Conservation (phyloP, 2,888 invertebrate species). For the Dicycla oo region DNA sequence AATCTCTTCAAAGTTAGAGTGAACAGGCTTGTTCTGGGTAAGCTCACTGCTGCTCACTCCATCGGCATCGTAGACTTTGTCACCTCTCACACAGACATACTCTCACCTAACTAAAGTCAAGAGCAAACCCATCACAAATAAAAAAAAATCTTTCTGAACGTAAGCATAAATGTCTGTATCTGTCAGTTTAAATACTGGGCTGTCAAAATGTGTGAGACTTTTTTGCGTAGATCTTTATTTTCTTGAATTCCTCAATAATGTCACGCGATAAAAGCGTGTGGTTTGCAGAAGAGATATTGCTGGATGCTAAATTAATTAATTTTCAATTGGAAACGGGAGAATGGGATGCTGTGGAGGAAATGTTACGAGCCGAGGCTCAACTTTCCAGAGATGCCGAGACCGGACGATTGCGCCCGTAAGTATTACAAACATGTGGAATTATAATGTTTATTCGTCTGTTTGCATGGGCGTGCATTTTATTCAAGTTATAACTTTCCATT, state of each 20-base stretch:
- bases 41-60: too few species aligned
- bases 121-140: too few species aligned
- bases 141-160: too few species aligned
- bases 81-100: too few species aligned
- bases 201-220: constrained; percentile 61
- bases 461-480: not conserved
- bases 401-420: constrained; percentile 87
- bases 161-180: not conserved
- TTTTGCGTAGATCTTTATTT: constrained; percentile 51
- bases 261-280: constrained; percentile 89
- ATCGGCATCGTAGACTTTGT: too few species aligned
- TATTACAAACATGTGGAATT: constrained; percentile 38
- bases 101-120: too few species aligned
- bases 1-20: too few species aligned
- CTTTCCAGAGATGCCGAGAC: constrained; percentile 88
- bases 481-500: not conserved
- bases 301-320: constrained; percentile 88
- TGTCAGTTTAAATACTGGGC: constrained; percentile 1
- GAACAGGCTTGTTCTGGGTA: too few species aligned
- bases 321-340: constrained; percentile 88
- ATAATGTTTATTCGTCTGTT: not conserved
- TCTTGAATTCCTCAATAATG: constrained; percentile 74
- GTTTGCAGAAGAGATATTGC: constrained; percentile 88
- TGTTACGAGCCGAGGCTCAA: constrained; percentile 88
- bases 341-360: constrained; percentile 89